phyloP scores from a whole-genome alignment of 37 sponge, comb jelly and placozoan species.

The Axinella damicornis region DNA sequence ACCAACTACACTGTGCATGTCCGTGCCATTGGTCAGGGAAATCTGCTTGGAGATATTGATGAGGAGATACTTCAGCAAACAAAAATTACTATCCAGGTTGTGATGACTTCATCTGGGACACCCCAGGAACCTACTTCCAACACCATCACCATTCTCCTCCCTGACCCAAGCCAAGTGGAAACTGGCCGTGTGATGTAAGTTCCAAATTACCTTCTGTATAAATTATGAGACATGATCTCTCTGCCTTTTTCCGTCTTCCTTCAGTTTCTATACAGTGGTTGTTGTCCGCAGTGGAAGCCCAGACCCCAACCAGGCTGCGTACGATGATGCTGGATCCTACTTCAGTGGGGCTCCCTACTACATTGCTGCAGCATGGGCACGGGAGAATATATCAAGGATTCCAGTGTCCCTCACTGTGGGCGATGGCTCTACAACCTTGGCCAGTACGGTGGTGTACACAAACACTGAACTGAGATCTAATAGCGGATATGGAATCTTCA shows the following conservation, averaged over 20 bases:
- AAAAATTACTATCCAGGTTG: not conserved
- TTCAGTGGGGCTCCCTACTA: not conserved
- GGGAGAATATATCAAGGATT: not conserved
- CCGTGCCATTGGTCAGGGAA: constrained; percentile 15
- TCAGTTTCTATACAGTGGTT: constrained; percentile 45
- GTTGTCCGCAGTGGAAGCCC: not conserved
- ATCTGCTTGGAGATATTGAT: constrained; percentile 4
- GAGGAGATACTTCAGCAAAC: constrained; percentile 14
- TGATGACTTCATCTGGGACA: not conserved
- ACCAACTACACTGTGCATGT: constrained; percentile 40
- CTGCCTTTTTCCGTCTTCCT: constrained; percentile 1
- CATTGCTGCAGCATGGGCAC: no score
- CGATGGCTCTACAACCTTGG: constrained; percentile 19
- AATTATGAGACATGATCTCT: not conserved
- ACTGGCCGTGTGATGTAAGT: not conserved
- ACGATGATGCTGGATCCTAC: not conserved
- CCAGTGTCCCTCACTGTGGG: constrained; percentile 28
- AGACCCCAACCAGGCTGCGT: not conserved
- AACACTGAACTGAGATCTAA: not conserved
- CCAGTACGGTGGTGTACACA: not conserved
- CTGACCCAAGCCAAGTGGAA: not conserved
- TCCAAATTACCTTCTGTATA: no score
- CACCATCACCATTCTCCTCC: not conserved
- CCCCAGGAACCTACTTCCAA: not conserved
- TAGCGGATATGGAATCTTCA: constrained; percentile 9